Percentiles rank a stretch among this genome's conserved stretches.
These are phyloP conservation scores for Dolichomitus sp. DNA, from an alignment of 2,888 invertebrate species.

Conservation along the genomic window DNA sequence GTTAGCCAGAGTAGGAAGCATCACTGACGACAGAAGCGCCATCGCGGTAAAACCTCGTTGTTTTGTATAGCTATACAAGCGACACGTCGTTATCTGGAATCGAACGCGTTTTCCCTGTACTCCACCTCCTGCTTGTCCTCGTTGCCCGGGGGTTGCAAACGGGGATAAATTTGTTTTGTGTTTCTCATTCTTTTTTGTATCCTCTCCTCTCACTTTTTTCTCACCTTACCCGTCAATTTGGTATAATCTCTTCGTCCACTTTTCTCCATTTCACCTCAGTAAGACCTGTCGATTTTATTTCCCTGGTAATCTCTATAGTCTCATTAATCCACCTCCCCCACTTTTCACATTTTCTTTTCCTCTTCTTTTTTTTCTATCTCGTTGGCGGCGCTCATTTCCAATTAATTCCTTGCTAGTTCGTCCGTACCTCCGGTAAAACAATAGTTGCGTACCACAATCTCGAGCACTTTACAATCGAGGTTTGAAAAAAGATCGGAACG, in stretches of 20 bases:
- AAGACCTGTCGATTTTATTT: constrained; percentile 24
- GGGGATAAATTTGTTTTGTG: constrained; percentile 32
- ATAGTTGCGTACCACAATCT: constrained; percentile 50
- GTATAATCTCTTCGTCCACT: constrained; percentile 8
- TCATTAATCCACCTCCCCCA: not conserved
- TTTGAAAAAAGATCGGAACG: constrained; percentile 52
- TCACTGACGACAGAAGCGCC: constrained; percentile 12
- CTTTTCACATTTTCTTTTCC: not conserved
- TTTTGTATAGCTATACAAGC: constrained; percentile 2
- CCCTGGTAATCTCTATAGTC: constrained; percentile 11
- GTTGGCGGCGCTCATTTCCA: constrained; percentile 59
- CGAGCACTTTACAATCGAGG: constrained; percentile 47
- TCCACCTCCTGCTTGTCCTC: not conserved
- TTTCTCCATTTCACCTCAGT: not conserved
- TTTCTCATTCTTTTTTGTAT: not conserved
- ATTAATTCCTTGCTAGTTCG: constrained; percentile 64
- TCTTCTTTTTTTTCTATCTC: constrained; percentile 30
- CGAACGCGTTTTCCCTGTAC: constrained; percentile 32
- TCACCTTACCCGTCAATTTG: constrained; percentile 17
- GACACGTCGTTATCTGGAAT: constrained; percentile 25
- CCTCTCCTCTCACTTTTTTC: not conserved
- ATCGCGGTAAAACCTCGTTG: constrained; percentile 10
- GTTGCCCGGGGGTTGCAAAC: constrained; percentile 19
- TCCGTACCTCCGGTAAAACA: constrained; percentile 61
- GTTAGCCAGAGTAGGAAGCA: not conserved